Percentiles rank a stretch among this genome's conserved stretches.
Evolutionary conservation across 2,113 vertebrate genomes (phyloP).

Genomic region (Prinia subflava): DNA sequence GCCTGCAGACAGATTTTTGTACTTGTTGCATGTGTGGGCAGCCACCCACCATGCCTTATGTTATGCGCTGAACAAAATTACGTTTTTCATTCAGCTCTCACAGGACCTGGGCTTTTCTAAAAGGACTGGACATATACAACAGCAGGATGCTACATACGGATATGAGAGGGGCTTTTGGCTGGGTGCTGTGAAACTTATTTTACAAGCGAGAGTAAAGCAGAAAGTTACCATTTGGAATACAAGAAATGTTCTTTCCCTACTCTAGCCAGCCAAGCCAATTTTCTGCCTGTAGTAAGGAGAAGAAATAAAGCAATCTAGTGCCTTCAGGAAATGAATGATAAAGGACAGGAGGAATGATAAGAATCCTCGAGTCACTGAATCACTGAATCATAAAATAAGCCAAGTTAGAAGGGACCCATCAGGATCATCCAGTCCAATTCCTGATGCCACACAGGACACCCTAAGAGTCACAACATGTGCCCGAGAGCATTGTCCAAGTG

Average conservation of each 20-base stretch:
- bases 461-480: neutral
- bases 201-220: neutral
- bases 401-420: neutral
- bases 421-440: neutral
- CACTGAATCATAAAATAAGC: neutral
- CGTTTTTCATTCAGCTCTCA: neutral
- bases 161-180: neutral
- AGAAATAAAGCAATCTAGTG: neutral
- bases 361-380: neutral
- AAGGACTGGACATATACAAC: neutral
- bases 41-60: conserved; percentile 6
- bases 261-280: neutral
- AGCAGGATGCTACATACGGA: neutral
- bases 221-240: neutral
- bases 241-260: neutral
- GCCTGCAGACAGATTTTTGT: neutral
- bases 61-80: neutral
- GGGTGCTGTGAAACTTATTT: neutral
- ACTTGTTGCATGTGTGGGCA: neutral
- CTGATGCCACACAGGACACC: neutral
- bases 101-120: neutral
- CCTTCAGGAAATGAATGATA: neutral
- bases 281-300: neutral
- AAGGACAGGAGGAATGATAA: neutral
- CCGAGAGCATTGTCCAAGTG: neutral